Evolutionary conservation across 64 coral and sea anemone species (phyloP).

Genomic region (Platygyra sinensis): DNA sequence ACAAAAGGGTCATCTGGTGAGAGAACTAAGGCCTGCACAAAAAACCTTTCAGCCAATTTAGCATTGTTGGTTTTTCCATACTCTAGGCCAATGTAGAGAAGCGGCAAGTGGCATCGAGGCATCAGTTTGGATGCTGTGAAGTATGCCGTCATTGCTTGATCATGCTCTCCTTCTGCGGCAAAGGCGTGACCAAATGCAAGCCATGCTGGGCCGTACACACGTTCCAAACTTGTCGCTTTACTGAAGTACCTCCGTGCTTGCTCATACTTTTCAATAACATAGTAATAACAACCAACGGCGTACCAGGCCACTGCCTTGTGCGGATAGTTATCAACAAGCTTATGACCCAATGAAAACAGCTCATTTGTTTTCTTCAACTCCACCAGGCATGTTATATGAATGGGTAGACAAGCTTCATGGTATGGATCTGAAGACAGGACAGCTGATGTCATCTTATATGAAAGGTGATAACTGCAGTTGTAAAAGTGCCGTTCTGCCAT

Average conservation of each 20-base stretch:
- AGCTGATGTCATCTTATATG: slow-evolving; percentile 82
- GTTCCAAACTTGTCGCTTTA: slow-evolving; percentile 88
- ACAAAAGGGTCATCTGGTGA: slow-evolving; percentile 95
- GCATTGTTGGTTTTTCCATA: slow-evolving; percentile 97
- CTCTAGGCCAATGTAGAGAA: slow-evolving; percentile 95
- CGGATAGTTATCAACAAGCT: slow-evolving; percentile 98
- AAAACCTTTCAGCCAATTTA: slow-evolving; percentile 95
- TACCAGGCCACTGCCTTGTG: slow-evolving; percentile 97
- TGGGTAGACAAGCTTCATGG: slow-evolving; percentile 86
- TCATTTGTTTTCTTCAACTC: slow-evolving; percentile 96
- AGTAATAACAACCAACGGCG: slow-evolving; percentile 98
- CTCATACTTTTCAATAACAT: slow-evolving; percentile 97
- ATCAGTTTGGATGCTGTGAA: slow-evolving; percentile 98
- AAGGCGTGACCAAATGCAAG: slow-evolving; percentile 98
- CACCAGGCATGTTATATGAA: slow-evolving; percentile 96
- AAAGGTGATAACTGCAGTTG: slow-evolving; percentile 84
- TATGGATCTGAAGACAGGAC: slow-evolving; percentile 85
- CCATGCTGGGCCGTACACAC: slow-evolving; percentile 93
- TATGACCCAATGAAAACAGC: slow-evolving; percentile 92
- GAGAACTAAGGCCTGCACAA: slow-evolving; percentile 75
- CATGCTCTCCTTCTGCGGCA: slow-evolving; percentile 97
- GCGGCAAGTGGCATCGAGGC: slow-evolving; percentile 87
- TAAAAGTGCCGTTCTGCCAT: slow-evolving; percentile 97
- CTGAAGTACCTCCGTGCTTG: slow-evolving; percentile 94
- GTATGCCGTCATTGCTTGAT: slow-evolving; percentile 99